Evolutionary conservation across 2,888 invertebrate species (phyloP).

Genomic region (Trissolcus brochymenae): DNA sequence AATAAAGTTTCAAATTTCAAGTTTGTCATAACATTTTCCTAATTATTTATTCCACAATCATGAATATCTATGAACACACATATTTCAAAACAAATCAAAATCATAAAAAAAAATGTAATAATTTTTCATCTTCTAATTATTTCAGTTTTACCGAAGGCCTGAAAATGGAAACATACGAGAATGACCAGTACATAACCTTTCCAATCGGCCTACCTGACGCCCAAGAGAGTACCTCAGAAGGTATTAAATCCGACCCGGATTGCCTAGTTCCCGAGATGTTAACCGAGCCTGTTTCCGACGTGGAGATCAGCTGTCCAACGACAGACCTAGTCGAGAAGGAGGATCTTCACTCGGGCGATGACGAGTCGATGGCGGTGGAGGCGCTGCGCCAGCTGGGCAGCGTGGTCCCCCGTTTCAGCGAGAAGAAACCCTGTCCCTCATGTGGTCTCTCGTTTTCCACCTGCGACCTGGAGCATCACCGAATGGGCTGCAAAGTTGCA

Average conservation of each 20-base stretch:
- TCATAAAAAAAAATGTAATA: too few species aligned
- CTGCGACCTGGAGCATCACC: constrained; percentile 68
- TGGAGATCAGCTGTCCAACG: not conserved
- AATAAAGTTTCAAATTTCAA: too few species aligned
- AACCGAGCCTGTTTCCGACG: constrained; percentile 56
- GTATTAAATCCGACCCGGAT: constrained; percentile 68
- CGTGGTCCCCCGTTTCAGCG: constrained; percentile 72
- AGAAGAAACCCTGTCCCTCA: constrained; percentile 68
- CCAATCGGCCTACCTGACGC: constrained; percentile 62
- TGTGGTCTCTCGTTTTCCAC: constrained; percentile 66
- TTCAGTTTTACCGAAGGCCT: too few species aligned
- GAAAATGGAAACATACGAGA: constrained; percentile 69
- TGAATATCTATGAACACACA: too few species aligned
- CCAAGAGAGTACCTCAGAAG: constrained; percentile 70
- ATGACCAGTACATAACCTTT: constrained; percentile 70
- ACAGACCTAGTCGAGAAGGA: constrained; percentile 65
- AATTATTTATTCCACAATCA: too few species aligned
- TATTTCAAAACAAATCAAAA: too few species aligned
- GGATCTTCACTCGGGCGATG: constrained; percentile 71
- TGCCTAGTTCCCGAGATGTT: constrained; percentile 64
- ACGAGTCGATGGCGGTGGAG: constrained; percentile 77
- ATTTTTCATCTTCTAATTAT: too few species aligned
- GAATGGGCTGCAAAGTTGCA: constrained; percentile 60
- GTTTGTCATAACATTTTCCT: too few species aligned
- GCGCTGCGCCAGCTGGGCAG: constrained; percentile 76